A percentile compares a stretch with the other conserved stretches of the same genome.
These are phyloP conservation scores for Poecilia wingei DNA, from an alignment of 2,797 vertebrate genomes.

Conservation along the genomic window DNA sequence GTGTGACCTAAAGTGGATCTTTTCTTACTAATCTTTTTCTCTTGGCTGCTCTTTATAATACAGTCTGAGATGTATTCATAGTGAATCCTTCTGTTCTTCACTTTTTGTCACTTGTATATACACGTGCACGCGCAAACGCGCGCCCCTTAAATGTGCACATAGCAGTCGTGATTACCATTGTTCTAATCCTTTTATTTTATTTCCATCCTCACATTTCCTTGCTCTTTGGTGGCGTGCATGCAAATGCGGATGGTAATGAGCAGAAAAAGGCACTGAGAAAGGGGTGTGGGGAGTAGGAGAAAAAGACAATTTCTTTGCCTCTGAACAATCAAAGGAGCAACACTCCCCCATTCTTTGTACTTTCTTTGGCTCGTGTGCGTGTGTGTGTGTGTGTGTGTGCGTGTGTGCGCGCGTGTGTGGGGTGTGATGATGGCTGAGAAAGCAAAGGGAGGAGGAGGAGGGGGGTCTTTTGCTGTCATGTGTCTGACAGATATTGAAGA, in stretches of 20 bases:
- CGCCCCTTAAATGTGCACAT: conserved; percentile 42
- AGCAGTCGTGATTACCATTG: conserved; percentile 77
- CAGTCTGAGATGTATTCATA: conserved; percentile 41
- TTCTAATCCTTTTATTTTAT: conserved; percentile 83
- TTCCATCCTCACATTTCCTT: conserved; percentile 73
- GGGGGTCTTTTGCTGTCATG: conserved; percentile 77
- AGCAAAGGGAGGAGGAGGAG: conserved; percentile 22
- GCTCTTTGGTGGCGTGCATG: conserved; percentile 81
- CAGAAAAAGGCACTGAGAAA: conserved; percentile 73
- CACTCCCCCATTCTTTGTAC: conserved; percentile 81
- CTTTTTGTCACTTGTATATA: conserved; percentile 51
- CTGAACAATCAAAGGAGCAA: conserved; percentile 82
- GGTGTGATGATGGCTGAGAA: conserved; percentile 54
- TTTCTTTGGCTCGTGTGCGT: conserved; percentile 64
- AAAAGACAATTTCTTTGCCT: conserved; percentile 74
- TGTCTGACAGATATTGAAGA: conserved; percentile 87
- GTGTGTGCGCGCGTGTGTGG: conserved; percentile 2
- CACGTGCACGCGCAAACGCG: conserved; percentile 19
- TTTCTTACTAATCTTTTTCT: conserved; percentile 16
- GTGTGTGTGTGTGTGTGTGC: background rate
- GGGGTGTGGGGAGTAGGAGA: conserved; percentile 37
- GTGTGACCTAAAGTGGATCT: conserved; percentile 52
- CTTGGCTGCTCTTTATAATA: conserved; percentile 38
- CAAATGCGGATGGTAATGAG: conserved; percentile 83
- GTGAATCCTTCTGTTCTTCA: conserved; percentile 35